phyloP scores from a whole-genome alignment of 2,888 invertebrate species.

The Lithophane ornitopus region DNA sequence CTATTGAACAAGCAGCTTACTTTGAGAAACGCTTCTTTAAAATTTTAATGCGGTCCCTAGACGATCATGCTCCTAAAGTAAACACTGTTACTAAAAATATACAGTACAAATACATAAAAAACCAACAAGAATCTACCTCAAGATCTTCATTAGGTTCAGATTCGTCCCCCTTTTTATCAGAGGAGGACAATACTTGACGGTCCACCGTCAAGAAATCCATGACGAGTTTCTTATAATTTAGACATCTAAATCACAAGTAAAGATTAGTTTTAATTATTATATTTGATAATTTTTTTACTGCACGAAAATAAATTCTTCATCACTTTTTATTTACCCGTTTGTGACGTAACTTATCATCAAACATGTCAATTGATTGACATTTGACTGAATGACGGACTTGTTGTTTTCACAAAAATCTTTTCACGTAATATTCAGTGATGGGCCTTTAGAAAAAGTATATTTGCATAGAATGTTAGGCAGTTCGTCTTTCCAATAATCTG shows the following conservation, averaged over 20 bases:
- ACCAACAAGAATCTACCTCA: slow-evolving; percentile 75
- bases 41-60: background rate
- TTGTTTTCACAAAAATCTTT: background rate
- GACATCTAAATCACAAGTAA: slow-evolving; percentile 38
- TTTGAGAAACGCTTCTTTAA: background rate
- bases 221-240: slow-evolving; percentile 35
- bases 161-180: slow-evolving; percentile 73
- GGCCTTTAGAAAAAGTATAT: background rate
- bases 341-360: slow-evolving; percentile 44
- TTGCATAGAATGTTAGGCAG: background rate
- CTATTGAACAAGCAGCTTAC: background rate
- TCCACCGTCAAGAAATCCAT: slow-evolving; percentile 84
- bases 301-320: slow-evolving; percentile 6
- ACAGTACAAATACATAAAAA: background rate
- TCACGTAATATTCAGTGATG: background rate
- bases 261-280: background rate
- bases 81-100: background rate
- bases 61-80: background rate
- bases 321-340: slow-evolving; percentile 55
- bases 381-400: background rate
- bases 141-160: slow-evolving; percentile 80
- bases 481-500: background rate
- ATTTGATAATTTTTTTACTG: background rate
- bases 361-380: slow-evolving; percentile 34
- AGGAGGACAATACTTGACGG: slow-evolving; percentile 72